Evolutionary conservation across 2,888 invertebrate species (phyloP).

Genomic region (Incurvaria masculella): DNA sequence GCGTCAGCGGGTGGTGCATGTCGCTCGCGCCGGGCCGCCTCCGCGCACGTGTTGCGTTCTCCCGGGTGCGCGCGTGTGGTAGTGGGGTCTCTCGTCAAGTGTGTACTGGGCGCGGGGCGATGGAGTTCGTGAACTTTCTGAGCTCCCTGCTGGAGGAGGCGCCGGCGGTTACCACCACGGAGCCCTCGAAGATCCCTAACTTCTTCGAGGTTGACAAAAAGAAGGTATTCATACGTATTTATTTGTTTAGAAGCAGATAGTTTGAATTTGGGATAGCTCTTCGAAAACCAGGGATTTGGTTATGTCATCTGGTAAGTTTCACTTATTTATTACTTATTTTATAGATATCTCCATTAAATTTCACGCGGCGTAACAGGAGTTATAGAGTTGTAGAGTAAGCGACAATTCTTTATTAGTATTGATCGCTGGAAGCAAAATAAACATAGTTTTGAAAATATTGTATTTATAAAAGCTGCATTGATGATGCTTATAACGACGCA

Average conservation of each 20-base stretch:
- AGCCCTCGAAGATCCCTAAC: slow-evolving; percentile 43
- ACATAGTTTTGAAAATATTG: background rate
- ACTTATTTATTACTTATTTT: background rate
- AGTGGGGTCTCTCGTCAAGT: background rate
- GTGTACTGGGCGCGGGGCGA: slow-evolving; percentile 20
- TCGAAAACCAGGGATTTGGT: background rate
- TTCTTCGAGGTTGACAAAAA: slow-evolving; percentile 49
- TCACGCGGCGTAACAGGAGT: background rate
- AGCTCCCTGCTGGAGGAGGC: slow-evolving; percentile 40
- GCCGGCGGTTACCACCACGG: slow-evolving; percentile 26
- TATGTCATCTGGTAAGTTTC: background rate
- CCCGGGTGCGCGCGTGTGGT: too few relatives aligned
- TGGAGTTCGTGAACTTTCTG: slow-evolving; percentile 47
- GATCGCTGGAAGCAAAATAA: too few relatives aligned
- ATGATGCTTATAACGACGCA: too few relatives aligned
- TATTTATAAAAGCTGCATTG: background rate
- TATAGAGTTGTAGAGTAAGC: background rate
- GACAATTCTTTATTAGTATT: too few relatives aligned
- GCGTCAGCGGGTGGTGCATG: slow-evolving; percentile 50
- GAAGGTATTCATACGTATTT: too few relatives aligned
- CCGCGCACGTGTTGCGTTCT: slow-evolving; percentile 33
- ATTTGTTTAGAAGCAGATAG: too few relatives aligned
- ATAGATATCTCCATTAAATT: background rate
- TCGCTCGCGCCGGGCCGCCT: slow-evolving; percentile 36
- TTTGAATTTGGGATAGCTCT: slow-evolving; percentile 42